Evolutionary conservation across 1,140 invertebrate species (phyloP).

Genomic region (Camponotus floridanus): DNA sequence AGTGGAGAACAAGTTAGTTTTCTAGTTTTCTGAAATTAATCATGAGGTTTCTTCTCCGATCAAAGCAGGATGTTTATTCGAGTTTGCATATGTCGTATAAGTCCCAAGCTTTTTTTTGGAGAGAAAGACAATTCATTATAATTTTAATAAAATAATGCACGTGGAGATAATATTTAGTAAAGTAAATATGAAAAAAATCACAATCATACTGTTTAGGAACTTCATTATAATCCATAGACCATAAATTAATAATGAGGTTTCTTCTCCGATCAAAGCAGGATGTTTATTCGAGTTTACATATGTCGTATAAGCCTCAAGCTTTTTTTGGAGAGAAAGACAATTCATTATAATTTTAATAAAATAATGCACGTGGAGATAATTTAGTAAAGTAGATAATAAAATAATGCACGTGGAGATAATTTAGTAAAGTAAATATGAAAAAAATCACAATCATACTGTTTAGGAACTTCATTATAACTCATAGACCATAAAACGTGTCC

Average conservation of each 20-base stretch:
- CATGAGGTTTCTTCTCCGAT: background rate
- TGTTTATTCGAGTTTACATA: background rate
- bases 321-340: background rate
- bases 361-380: too few relatives aligned
- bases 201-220: background rate
- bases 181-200: background rate
- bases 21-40: background rate
- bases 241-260: background rate
- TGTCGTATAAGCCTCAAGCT: background rate
- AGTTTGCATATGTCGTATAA: background rate
- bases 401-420: too few relatives aligned
- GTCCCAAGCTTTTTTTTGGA: background rate
- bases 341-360: too few relatives aligned
- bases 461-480: background rate
- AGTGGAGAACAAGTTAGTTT: background rate
- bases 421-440: background rate
- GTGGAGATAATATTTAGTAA: background rate
- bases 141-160: too few relatives aligned
- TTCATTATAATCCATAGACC: background rate
- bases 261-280: background rate
- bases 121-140: background rate
- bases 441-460: background rate
- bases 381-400: background rate
- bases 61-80: background rate
- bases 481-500: background rate